These are phyloP conservation scores for Drosophila baimaii DNA, from an alignment of 1,140 invertebrate species.

Conservation along the genomic window DNA sequence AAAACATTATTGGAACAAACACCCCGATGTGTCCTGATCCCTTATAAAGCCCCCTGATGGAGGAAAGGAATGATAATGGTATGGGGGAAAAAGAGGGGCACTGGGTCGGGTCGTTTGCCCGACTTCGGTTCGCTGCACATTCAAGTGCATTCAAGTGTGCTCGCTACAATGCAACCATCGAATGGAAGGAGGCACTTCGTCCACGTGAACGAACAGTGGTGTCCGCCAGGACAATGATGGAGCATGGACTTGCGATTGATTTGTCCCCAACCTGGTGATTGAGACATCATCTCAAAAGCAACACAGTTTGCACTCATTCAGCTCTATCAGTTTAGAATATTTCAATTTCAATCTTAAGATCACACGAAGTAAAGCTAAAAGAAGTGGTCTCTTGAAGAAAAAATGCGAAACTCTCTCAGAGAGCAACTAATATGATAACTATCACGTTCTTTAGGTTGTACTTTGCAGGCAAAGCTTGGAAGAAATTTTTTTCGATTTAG, in stretches of 20 bases:
- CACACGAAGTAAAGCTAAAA: too few species aligned
- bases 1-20: conserved; percentile 54
- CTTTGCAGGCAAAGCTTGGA: not conserved
- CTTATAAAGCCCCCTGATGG: not conserved
- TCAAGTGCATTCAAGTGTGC: conserved; percentile 68
- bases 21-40: not conserved
- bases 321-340: too few species aligned
- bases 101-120: conserved; percentile 48
- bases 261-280: not conserved
- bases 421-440: not conserved
- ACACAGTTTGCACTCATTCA: too few species aligned
- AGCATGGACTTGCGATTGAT: not conserved
- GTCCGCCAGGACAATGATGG: conserved; percentile 5
- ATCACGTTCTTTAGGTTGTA: not conserved
- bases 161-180: conserved; percentile 41
- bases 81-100: conserved; percentile 7
- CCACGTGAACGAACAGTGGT: conserved; percentile 20
- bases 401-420: not conserved
- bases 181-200: conserved; percentile 15
- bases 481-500: too few species aligned
- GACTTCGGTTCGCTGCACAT: conserved; percentile 67
- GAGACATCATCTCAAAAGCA: not conserved
- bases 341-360: too few species aligned
- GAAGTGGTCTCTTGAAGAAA: too few species aligned
- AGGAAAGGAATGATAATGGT: conserved; percentile 4